Base-by-base conservation (phyloP, 2,888 invertebrate genomes). In the Apotomis capreana region DNA sequence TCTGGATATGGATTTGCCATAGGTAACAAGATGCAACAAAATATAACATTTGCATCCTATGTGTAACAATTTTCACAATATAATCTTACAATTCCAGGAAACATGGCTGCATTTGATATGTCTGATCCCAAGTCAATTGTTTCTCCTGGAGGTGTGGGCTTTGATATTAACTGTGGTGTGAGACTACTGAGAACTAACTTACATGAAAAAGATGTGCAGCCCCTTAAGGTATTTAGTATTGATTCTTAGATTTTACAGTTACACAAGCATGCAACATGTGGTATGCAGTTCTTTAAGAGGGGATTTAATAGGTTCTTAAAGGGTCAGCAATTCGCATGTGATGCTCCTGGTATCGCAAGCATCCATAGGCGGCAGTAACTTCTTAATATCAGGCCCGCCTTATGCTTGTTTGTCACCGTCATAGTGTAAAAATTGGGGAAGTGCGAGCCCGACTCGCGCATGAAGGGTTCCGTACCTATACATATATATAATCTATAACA, bases 1-100 rank as follows among this genome's bases (percentile, higher is more conserved):
- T 98, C 99, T 4, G 99, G 99, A 13, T 99, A 99, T 94, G 99
- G 99, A 68, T 99, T 99, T 95, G 99, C 99, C 12, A 99, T 99
- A 87, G 99, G 96, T 95, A 93, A 26, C 13, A 6, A 36, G 37
- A 55, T 13, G 26, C 15, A 26, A 13, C 8, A 12, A 10, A 9
- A 9, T 8, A 37, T 51, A 0, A 3, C 44, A 36, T 10, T 44
- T 63, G 1, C 5, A 36, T 44, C 3, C 5, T 5, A 40, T 52
- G 68, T 67, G n/a, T 37, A 37, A 10, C 26, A 57, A 58, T 64
- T 65, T 52, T 64, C n/a, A 6, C 54, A 44, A 44, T 15, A 46
- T 46, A 59, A 37, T 64, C 36, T 49, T 74, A 63, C 26, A 49
- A 68, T 85, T 85, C 73, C 80, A 96, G 97, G 99, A 68, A 99